phyloP scores from a whole-genome alignment of 53 echinoderm and acorn worm genomes.

The Patiria pectinifera region DNA sequence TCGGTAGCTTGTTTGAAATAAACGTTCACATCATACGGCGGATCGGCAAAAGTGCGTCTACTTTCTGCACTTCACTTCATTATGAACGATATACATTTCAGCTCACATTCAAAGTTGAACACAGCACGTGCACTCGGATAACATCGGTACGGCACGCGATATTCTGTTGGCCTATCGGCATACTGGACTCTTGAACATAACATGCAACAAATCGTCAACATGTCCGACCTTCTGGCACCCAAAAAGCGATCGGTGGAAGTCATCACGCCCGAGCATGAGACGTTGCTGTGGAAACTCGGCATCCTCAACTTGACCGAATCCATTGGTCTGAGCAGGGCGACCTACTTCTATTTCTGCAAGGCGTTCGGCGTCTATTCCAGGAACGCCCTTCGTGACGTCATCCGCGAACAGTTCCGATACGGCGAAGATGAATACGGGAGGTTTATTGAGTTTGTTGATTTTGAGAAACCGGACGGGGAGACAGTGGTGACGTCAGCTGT shows the following conservation, averaged over 20 bases:
- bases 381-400: constrained; percentile 41
- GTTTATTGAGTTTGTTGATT: constrained; percentile 45
- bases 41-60: too few relatives aligned
- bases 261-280: constrained; percentile 21
- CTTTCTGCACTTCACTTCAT: too few relatives aligned
- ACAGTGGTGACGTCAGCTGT: background rate
- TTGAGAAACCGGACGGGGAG: background rate
- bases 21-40: too few relatives aligned
- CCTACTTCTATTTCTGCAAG: constrained; percentile 55
- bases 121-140: too few relatives aligned
- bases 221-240: background rate
- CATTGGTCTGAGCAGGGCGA: constrained; percentile 38
- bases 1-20: too few relatives aligned
- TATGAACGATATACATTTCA: too few relatives aligned
- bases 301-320: constrained; percentile 31
- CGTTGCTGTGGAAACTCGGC: constrained; percentile 30
- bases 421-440: constrained; percentile 37
- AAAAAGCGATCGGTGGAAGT: constrained; percentile 18
- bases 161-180: background rate
- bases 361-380: constrained; percentile 50
- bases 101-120: too few relatives aligned
- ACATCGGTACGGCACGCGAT: background rate
- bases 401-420: constrained; percentile 43
- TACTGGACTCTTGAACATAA: background rate
- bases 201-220: background rate